phyloP scores from a whole-genome alignment of 1,140 invertebrate genomes.

The Drosophila murphyi region DNA sequence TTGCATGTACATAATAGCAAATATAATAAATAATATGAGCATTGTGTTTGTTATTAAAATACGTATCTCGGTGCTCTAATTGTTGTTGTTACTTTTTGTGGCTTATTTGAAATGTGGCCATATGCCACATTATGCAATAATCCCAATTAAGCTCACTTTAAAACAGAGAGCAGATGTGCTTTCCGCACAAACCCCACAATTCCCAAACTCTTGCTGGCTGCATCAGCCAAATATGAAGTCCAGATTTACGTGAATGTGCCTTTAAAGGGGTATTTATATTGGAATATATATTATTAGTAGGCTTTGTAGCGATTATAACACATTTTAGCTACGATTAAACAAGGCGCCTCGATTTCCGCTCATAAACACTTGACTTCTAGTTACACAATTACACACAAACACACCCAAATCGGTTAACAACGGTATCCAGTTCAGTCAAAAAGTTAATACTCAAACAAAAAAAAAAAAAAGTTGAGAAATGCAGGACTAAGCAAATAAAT shows the following conservation, averaged over 20 bases:
- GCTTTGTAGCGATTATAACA: constrained; percentile 38
- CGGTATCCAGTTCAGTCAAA: constrained; percentile 14
- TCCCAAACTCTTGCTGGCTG: not conserved
- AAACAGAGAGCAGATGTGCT: constrained; percentile 56
- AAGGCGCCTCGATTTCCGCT: not conserved
- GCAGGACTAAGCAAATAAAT: constrained; percentile 46
- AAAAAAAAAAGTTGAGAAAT: constrained; percentile 10
- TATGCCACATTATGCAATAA: constrained; percentile 58
- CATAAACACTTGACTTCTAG: constrained; percentile 52
- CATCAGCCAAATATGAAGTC: not conserved
- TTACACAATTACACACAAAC: constrained; percentile 17
- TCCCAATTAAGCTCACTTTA: constrained; percentile 61
- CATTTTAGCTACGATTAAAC: constrained; percentile 31
- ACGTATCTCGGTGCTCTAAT: constrained; percentile 3
- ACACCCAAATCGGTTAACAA: constrained; percentile 28
- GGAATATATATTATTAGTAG: not conserved
- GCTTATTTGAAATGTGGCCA: constrained; percentile 54
- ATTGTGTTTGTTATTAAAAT: constrained; percentile 18
- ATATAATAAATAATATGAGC: constrained; percentile 1
- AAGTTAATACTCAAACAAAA: constrained; percentile 22
- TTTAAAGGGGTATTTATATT: not conserved
- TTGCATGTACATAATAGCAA: constrained; percentile 7
- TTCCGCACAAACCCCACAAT: constrained; percentile 7
- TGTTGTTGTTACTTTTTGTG: constrained; percentile 28
- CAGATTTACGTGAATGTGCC: not conserved